Evolutionary conservation across 2,888 invertebrate genomes (phyloP), one percentile per base, ranked within the genome.

Genomic region (Lysandra coridon): DNA sequence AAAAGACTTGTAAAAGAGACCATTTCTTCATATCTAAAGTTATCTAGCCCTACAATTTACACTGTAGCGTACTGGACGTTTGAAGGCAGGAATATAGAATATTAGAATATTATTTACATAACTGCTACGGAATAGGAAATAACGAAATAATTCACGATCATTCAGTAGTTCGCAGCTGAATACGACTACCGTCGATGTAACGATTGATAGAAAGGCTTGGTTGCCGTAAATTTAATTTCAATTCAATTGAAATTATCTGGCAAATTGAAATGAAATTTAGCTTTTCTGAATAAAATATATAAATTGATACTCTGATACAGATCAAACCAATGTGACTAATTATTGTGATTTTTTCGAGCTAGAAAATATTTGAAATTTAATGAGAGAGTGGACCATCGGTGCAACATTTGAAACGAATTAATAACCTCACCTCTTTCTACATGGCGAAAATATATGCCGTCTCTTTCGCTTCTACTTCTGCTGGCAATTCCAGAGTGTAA

Each of bases 41-140:
- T 37, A 69, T 14, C 17, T 69, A 69, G 17, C 14, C 37, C 69
- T 69, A 37, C 49, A 78, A 78, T 44, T 64, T 69, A 64, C n/a
- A 78, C 78, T 78, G 17, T 37, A 78, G 49, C 44, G 23, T 78
- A 49, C 78, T 17, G 49, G 44, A 78, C 62, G 37, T 17, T 49
- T 6, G 33, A 30, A 33, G 69, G 69, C 69, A 37, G 17, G 69
- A 69, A 69, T 69, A 69, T 33, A 69, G 33, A 69, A 69, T 69
- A 69, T 69, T 69, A 69, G 17, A 69, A 69, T 69, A 69, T 69
- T 69, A 69, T 69, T 69, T 33, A 69, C 69, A 69, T 69, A 69
- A 33, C 69, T 69, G 69, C 69, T 14, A 17, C 33, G 64, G 30
- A 64, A 69, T 4, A 69, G 33, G 69, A 37, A 37, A 69, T 69